Conservation (phyloP, 1,140 invertebrate species). For the Melitaea cinxia region DNA sequence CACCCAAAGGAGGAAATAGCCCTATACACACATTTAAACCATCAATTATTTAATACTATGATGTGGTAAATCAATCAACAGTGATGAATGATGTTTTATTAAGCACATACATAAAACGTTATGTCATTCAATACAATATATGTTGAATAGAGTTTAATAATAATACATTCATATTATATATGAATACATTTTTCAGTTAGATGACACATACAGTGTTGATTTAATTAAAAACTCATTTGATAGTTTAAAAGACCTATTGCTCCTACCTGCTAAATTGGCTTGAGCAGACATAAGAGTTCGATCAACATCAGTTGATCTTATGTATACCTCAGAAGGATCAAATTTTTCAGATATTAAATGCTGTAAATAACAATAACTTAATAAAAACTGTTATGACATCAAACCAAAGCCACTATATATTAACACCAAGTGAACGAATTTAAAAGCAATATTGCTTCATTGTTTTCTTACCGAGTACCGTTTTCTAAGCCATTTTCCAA, state of each 20-base stretch:
- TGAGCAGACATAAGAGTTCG: constrained; percentile 95
- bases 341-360: constrained; percentile 79
- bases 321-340: constrained; percentile 84
- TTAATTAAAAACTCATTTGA: no score
- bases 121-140: no score
- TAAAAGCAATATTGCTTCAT: neutral
- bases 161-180: no score
- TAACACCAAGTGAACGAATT: no score
- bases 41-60: no score
- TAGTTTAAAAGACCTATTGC: neutral
- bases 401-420: no score
- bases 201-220: no score
- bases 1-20: constrained; percentile 85
- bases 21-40: constrained; percentile 37
- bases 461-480: constrained; percentile 83
- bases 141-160: no score
- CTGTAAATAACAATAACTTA: constrained; percentile 39
- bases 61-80: no score
- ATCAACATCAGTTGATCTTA: constrained; percentile 92
- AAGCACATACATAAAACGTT: no score
- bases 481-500: constrained; percentile 90
- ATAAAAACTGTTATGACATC: neutral
- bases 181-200: no score
- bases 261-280: constrained; percentile 87
- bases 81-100: no score